These are phyloP conservation scores for Mesitornis unicolor DNA, from an alignment of 2,113 vertebrate species.

Conservation along the genomic window DNA sequence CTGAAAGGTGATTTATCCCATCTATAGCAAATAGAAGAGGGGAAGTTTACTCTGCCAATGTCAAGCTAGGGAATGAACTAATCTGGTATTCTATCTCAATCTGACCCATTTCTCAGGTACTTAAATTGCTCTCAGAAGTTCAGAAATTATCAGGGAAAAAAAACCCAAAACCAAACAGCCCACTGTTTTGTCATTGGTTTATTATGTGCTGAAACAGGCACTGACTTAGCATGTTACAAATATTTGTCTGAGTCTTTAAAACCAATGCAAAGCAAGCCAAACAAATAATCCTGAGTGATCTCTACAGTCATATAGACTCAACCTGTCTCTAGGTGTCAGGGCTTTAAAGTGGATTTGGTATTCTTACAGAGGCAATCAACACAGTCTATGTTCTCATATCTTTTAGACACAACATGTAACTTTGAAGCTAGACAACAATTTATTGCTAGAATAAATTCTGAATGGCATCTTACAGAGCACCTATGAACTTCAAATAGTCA, in stretches of 20 bases:
- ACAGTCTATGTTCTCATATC: background rate
- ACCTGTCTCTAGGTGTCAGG: background rate
- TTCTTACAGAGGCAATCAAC: background rate
- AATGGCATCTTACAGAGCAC: background rate
- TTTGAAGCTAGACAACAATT: background rate
- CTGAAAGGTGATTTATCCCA: background rate
- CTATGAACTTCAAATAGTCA: background rate
- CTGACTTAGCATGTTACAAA: background rate
- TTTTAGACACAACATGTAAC: background rate
- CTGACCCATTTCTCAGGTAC: background rate
- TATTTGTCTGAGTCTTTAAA: background rate
- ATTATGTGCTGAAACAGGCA: background rate
- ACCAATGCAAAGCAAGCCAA: background rate
- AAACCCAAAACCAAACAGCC: background rate
- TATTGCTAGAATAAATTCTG: background rate
- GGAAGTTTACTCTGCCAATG: background rate
- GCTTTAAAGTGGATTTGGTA: background rate
- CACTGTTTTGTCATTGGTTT: background rate
- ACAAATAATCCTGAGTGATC: background rate
- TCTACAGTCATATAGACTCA: background rate
- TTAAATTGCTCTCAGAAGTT: background rate
- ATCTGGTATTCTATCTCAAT: background rate
- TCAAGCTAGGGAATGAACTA: background rate
- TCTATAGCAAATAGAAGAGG: background rate
- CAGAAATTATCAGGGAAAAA: background rate